Evolutionary conservation across 2,113 vertebrate genomes (phyloP).

Genomic region (Zosterops japonicus): DNA sequence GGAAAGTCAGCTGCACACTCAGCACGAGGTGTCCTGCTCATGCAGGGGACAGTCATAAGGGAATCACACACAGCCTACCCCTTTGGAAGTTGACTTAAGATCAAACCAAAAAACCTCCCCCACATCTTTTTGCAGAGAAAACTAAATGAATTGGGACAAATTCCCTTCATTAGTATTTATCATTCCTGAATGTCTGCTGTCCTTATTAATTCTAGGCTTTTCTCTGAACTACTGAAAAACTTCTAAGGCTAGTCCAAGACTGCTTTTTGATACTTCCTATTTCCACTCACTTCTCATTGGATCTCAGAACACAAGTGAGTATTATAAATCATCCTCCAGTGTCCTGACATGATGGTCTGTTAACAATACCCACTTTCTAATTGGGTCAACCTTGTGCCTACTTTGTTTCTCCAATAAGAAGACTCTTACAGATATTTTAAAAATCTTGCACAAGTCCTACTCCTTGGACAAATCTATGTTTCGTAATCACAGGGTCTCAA

Average conservation of each 20-base stretch:
- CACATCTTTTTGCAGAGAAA: background rate
- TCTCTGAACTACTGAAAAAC: background rate
- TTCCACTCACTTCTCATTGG: background rate
- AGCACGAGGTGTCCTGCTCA: fast-evolving
- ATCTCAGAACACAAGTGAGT: background rate
- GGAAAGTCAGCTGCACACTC: background rate
- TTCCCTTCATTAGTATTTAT: background rate
- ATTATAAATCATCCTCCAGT: background rate
- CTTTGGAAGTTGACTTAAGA: background rate
- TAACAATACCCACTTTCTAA: background rate
- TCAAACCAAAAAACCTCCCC: background rate
- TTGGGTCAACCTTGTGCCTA: background rate
- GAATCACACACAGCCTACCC: background rate
- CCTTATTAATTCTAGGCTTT: background rate
- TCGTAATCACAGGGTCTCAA: background rate
- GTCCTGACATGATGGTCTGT: background rate
- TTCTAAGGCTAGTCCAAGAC: background rate
- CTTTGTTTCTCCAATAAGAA: background rate
- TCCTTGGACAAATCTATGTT: background rate
- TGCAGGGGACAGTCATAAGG: background rate
- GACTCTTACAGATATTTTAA: background rate
- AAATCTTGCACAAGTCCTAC: background rate
- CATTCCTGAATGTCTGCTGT: background rate
- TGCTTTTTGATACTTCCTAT: background rate
- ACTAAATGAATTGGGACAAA: background rate